Evolutionary conservation across 2,797 vertebrate genomes (phyloP).

Genomic region (Huso huso): DNA sequence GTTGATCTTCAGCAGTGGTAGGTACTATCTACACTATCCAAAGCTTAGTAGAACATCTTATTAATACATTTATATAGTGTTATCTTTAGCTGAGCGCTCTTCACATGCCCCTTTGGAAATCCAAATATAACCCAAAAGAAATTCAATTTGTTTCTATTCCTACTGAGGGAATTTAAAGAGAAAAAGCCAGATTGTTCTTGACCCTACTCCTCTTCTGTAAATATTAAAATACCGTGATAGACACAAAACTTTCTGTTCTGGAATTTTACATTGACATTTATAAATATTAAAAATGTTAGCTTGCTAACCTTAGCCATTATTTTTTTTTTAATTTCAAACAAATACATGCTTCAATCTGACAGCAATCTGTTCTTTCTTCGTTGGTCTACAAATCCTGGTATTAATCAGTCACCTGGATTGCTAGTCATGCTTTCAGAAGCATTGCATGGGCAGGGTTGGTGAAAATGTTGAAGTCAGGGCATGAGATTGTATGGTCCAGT

Average conservation of each 20-base stretch:
- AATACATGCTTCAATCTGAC: constrained; percentile 4
- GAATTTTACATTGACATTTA: constrained; percentile 6
- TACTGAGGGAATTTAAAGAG: background rate
- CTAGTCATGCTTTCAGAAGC: no score
- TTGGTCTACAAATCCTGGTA: no score
- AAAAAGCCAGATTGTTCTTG: background rate
- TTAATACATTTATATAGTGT: background rate
- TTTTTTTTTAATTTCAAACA: constrained; percentile 2
- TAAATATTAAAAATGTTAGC: constrained; percentile 2
- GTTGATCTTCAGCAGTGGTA: no score
- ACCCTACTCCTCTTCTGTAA: constrained; percentile 4
- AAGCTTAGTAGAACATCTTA: no score
- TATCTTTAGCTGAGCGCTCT: background rate
- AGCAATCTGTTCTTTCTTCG: constrained; percentile 1
- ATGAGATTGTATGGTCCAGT: no score
- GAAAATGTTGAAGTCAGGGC: no score
- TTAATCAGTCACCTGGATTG: no score
- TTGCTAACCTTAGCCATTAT: constrained; percentile 1
- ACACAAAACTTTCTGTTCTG: constrained; percentile 4
- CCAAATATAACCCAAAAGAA: background rate
- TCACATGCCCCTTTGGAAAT: background rate
- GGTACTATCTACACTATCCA: no score
- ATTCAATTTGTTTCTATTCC: background rate
- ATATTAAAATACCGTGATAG: background rate
- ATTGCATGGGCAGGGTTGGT: no score